Conservation (phyloP, 2,797 vertebrate species). For the Neostethus bicornis region DNA sequence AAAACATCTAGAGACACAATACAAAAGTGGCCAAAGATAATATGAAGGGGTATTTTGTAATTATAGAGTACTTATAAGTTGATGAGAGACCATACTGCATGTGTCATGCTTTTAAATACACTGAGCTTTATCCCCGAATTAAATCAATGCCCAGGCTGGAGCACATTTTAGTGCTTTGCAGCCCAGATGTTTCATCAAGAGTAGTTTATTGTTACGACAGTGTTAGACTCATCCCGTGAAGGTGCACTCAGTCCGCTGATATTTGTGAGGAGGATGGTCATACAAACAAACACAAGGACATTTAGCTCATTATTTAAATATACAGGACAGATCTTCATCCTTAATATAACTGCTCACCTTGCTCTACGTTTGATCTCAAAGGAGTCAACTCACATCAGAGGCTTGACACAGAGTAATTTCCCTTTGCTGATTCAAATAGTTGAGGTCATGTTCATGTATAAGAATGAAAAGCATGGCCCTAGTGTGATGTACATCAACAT, state of each 20-base stretch:
- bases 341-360: not conserved
- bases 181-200: constrained; percentile 38
- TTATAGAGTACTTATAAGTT: constrained; percentile 60
- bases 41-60: constrained; percentile 67
- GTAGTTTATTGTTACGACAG: constrained; percentile 41
- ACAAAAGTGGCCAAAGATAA: constrained; percentile 76
- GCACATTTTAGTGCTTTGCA: constrained; percentile 26
- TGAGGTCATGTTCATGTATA: constrained; percentile 45
- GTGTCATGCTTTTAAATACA: constrained; percentile 50
- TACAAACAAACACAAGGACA: constrained; percentile 24
- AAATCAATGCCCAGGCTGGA: constrained; percentile 28
- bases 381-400: constrained; percentile 18
- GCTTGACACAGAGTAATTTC: constrained; percentile 32
- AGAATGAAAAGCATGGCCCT: constrained; percentile 53
- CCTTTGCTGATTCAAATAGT: constrained; percentile 41
- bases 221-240: constrained; percentile 41
- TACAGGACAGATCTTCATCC: constrained; percentile 25
- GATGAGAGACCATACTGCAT: constrained; percentile 52
- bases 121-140: constrained; percentile 30
- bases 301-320: constrained; percentile 19
- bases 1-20: constrained; percentile 74
- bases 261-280: constrained; percentile 22
- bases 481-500: constrained; percentile 69
- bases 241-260: constrained; percentile 39
- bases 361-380: constrained; percentile 19